These are phyloP conservation scores for Zonotrichia albicollis DNA, from an alignment of 2,797 vertebrate species.

Conservation along the genomic window DNA sequence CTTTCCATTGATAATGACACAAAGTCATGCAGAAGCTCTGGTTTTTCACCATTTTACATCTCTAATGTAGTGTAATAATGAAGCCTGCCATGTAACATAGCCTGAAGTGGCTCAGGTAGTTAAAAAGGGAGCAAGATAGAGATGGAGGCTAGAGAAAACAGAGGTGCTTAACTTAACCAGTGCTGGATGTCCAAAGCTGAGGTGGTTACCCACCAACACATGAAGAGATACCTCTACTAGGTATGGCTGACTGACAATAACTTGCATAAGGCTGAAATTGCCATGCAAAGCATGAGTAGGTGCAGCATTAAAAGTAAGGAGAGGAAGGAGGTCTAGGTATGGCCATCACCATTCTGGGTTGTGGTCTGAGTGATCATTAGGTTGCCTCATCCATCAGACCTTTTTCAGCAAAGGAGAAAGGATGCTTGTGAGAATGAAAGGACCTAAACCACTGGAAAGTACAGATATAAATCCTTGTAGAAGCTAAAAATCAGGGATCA, in stretches of 20 bases:
- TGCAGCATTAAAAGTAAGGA: not conserved
- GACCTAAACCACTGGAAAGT: not conserved
- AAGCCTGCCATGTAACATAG: not conserved
- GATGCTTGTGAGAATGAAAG: not conserved
- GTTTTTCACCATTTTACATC: not conserved
- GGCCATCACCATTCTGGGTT: not conserved
- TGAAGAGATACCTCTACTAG: not conserved
- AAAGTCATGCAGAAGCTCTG: not conserved
- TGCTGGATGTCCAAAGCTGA: not conserved
- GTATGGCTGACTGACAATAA: not conserved
- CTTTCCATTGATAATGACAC: not conserved
- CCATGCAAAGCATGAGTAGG: not conserved
- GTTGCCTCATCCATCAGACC: not conserved
- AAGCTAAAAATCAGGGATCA: not conserved
- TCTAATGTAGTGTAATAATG: not conserved
- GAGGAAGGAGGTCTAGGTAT: not conserved
- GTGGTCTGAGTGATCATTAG: not conserved
- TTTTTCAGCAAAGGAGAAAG: not conserved
- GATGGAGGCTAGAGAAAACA: not conserved
- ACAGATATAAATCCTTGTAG: not conserved
- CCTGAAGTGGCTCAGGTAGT: not conserved
- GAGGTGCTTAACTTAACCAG: not conserved
- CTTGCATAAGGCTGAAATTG: not conserved
- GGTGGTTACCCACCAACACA: not conserved
- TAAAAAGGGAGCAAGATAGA: not conserved